Conservation (phyloP, 2,888 invertebrate species). For the Himalopsyche japonica region DNA sequence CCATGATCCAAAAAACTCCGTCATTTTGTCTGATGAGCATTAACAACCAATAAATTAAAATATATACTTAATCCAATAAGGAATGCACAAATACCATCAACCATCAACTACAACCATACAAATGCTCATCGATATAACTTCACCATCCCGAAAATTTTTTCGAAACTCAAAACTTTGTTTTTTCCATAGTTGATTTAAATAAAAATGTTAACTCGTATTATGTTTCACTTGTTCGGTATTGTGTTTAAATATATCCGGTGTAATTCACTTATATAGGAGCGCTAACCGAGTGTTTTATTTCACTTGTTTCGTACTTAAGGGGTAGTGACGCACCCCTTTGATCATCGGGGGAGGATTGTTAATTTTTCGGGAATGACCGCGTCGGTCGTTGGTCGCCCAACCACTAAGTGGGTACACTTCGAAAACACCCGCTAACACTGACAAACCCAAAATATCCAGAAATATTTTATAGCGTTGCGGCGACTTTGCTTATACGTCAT, state of each 20-base stretch:
- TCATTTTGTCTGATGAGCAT: slow-evolving; percentile 46
- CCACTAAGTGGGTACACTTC: slow-evolving; percentile 28
- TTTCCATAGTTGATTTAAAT: background rate
- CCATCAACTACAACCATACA: background rate
- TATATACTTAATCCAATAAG: background rate
- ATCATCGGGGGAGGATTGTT: background rate
- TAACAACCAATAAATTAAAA: background rate
- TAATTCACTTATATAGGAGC: background rate
- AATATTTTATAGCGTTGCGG: slow-evolving; percentile 28
- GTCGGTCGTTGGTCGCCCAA: slow-evolving; percentile 18
- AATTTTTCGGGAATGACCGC: background rate
- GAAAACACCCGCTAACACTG: slow-evolving; percentile 18
- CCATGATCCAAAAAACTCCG: slow-evolving; percentile 59
- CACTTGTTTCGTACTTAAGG: background rate
- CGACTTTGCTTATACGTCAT: slow-evolving; percentile 33
- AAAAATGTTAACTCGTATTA: background rate
- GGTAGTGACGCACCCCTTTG: background rate
- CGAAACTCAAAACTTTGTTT: background rate
- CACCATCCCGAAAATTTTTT: background rate
- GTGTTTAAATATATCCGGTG: background rate
- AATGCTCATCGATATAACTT: background rate
- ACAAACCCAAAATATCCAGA: slow-evolving; percentile 32
- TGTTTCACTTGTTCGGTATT: background rate
- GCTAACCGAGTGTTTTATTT: background rate
- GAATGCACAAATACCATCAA: background rate